These are phyloP conservation scores for Tragelaphus imberbis DNA, from an alignment of 2,113 vertebrate genomes.

Conservation along the genomic window DNA sequence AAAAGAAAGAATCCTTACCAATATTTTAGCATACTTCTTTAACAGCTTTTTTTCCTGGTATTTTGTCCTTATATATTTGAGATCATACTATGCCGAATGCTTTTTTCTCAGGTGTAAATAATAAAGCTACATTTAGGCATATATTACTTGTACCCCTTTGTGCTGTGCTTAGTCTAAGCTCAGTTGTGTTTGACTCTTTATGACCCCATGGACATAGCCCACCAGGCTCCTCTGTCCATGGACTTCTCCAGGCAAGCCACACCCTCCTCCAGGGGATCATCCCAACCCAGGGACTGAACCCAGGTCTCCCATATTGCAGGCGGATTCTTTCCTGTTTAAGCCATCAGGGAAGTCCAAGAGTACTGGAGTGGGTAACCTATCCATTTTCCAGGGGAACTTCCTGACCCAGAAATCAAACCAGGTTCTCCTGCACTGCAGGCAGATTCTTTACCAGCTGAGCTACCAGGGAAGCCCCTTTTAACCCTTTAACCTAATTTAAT, in stretches of 20 bases:
- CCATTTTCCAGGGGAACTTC: not conserved
- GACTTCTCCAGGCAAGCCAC: not conserved
- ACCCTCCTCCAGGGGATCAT: not conserved
- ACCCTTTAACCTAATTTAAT: not conserved
- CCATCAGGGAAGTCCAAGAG: not conserved
- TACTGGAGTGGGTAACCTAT: not conserved
- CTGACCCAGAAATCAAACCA: accelerated
- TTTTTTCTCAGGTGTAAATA: not conserved
- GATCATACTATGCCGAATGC: not conserved
- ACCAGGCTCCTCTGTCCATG: not conserved
- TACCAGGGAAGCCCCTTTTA: not conserved
- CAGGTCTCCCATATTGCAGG: not conserved
- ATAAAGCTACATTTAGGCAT: not conserved
- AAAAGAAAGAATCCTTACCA: not conserved
- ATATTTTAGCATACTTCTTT: not conserved
- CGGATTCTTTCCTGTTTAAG: not conserved
- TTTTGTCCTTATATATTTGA: not conserved
- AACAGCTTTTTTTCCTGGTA: not conserved
- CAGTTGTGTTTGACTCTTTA: not conserved
- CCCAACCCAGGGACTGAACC: not conserved
- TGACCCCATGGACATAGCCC: accelerated
- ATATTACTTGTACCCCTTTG: not conserved
- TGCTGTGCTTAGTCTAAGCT: not conserved
- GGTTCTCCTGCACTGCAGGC: not conserved
- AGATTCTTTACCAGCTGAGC: not conserved